These are phyloP conservation scores for Ectemnius lituratus DNA, from an alignment of 2,888 invertebrate species.

Conservation along the genomic window DNA sequence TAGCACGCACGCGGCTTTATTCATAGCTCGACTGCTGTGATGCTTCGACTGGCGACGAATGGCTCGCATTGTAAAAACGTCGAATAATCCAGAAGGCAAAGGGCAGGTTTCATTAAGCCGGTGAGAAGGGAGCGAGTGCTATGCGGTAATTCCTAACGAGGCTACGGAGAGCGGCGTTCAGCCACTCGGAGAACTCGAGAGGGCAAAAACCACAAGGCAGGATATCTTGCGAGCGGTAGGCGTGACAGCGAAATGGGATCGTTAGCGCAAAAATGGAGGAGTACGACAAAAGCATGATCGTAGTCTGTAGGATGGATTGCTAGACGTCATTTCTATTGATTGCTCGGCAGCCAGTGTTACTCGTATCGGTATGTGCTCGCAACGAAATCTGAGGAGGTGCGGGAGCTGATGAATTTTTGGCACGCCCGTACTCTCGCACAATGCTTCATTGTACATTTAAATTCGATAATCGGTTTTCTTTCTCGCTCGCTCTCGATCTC, in stretches of 20 bases:
- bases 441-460: slow-evolving; percentile 32
- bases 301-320: background rate
- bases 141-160: slow-evolving; percentile 61
- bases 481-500: background rate
- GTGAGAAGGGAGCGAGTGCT: slow-evolving; percentile 48
- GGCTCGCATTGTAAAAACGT: slow-evolving; percentile 53
- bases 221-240: slow-evolving; percentile 33
- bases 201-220: slow-evolving; percentile 45
- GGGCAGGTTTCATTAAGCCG: slow-evolving; percentile 58
- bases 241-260: slow-evolving; percentile 56
- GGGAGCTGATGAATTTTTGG: slow-evolving; percentile 14
- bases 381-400: background rate
- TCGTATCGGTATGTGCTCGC: background rate
- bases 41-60: slow-evolving; percentile 6
- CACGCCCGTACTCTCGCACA: slow-evolving; percentile 13
- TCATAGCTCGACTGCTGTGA: slow-evolving; percentile 3
- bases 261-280: slow-evolving; percentile 56
- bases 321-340: background rate
- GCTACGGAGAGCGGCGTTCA: slow-evolving; percentile 26
- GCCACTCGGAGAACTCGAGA: slow-evolving; percentile 42
- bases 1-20: background rate
- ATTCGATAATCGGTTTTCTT: slow-evolving; percentile 34
- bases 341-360: background rate
- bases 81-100: slow-evolving; percentile 60
- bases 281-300: slow-evolving; percentile 32